Base-by-base conservation (phyloP, 2,888 invertebrate species). In the Meliscaeva auricollis region DNA sequence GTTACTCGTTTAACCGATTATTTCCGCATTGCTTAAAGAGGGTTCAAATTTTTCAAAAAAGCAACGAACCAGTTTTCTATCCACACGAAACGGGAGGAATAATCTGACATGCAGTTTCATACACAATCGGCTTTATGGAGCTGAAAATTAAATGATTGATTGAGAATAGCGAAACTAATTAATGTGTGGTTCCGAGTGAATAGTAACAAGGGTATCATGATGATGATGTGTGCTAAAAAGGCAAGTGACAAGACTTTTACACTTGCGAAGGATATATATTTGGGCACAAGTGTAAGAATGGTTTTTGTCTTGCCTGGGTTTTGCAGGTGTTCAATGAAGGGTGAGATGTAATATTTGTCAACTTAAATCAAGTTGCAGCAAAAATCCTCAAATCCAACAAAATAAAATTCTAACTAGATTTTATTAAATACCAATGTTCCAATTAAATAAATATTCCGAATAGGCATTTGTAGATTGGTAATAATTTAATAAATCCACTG, bases 131-230 rank as follows among this genome's bases (percentile, higher is more conserved):
- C 81, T 90, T 90, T 91, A 90, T 91, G 90, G 89, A 88, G 89
- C 90, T 90, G 91, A 90, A 90, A 91, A 91, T 91, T 90, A 88
- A 90, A 91, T 91, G 91, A 91, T 91, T 90, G 91, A 91, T 91
- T 89, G 90, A 84, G 88, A 89, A 88, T 87, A 90, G 90, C 90
- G 90, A 89, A 91, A 90, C 91, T 90, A 91, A 91, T 91, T 91
- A 90, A 91, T 91, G 90, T 89, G 87, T 87, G 88, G 85, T 81
- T 81, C 73, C 64, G 44, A 73, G 76, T 81, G 81, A 81, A 85
- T 68, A 76, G 75, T 80, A 72, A 80, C 70, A 84, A 84, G 78
- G 83, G 69, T 68, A 76, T 76, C 48, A 64, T 17, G 48, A 52
- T 22, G 52, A 13, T 17, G 50, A 26, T 20, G 20, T 13, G 11